Base-by-base conservation (phyloP, 2,888 invertebrate genomes). In the Spisula solida region DNA sequence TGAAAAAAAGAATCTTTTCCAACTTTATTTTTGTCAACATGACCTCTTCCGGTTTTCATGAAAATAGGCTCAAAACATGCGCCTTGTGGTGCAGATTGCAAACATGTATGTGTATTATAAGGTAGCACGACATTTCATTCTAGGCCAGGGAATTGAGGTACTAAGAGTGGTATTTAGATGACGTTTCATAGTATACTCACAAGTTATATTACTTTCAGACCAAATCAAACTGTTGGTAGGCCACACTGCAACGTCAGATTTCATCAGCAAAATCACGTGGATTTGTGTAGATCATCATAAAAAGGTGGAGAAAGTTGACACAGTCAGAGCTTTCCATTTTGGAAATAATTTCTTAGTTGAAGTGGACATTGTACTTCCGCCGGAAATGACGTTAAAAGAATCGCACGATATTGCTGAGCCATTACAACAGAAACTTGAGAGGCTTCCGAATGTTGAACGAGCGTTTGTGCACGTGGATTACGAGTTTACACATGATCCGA, bases 381-480 rank as follows among this genome's bases (percentile, higher is more conserved):
- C 96, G 88, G 94, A 96, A 81, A 97, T 97, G 97, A 93, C 94
- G 0, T 93, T 97, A 48, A 93, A 94, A 20, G 96, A 96, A 89
- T 96, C 97, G 0, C 97, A 97, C 89, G 97, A 97, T 93, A 97
- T 97, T 85, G 96, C 96, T 5, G 97, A 97, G 94, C 94, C 96
- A 0, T 95, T 97, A 56, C 97, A 97, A 93, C 96, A 96, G 88
- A 97, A 97, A 92, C 94, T 97, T 66, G 97, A 97, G 93, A 93
- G 95, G 18, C 92, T 97, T 80, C 95, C 95, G 18, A 96, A 97
- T 87, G 97, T 97, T 0, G 97, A 97, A 90, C 93, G 97, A 83
- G 97, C 97, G 0, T 97, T 97, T 93, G 97, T 97, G 0, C 97
- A 97, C 93, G 94, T 97, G 16, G 97, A 97, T 93, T 97, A 97